phyloP scores from a whole-genome alignment of 2,888 invertebrate species.

The Rugalucina vietnamica region DNA sequence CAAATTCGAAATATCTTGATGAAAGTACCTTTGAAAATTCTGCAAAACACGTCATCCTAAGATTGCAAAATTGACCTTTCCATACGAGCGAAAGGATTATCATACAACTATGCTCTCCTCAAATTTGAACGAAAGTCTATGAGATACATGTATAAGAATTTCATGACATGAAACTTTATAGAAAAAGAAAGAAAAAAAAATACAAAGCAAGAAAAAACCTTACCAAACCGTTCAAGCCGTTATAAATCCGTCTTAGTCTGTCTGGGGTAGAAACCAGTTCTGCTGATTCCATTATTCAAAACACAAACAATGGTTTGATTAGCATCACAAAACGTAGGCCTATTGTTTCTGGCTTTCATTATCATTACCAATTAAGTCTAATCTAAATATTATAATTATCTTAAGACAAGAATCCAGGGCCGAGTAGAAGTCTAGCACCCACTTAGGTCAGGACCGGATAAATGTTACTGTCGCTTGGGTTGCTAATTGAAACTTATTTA shows the following conservation, averaged over 20 bases:
- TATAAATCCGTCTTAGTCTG: slow-evolving; percentile 54
- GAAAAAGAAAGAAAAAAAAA: too few species aligned
- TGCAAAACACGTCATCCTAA: too few species aligned
- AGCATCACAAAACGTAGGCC: neutral
- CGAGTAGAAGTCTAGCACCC: slow-evolving; percentile 20
- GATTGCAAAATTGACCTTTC: too few species aligned
- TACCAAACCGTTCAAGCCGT: too few species aligned
- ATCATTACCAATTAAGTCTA: slow-evolving; percentile 25
- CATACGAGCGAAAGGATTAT: too few species aligned
- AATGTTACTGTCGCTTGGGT: slow-evolving; percentile 45
- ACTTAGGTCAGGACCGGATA: slow-evolving; percentile 21
- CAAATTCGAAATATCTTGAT: too few species aligned
- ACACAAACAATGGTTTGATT: neutral
- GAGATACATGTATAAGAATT: too few species aligned
- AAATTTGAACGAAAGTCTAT: too few species aligned
- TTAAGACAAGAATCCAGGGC: neutral
- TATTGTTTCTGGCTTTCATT: slow-evolving; percentile 53
- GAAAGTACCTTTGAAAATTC: too few species aligned
- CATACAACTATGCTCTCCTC: too few species aligned
- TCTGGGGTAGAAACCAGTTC: slow-evolving; percentile 55
- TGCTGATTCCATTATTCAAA: slow-evolving; percentile 42
- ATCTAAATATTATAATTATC: slow-evolving; percentile 7
- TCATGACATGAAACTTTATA: too few species aligned
- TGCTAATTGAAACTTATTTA: slow-evolving; percentile 62
- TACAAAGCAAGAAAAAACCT: too few species aligned